These are phyloP conservation scores for Panagrolaimus sp. DNA, from an alignment of 1,140 invertebrate species.

Conservation along the genomic window DNA sequence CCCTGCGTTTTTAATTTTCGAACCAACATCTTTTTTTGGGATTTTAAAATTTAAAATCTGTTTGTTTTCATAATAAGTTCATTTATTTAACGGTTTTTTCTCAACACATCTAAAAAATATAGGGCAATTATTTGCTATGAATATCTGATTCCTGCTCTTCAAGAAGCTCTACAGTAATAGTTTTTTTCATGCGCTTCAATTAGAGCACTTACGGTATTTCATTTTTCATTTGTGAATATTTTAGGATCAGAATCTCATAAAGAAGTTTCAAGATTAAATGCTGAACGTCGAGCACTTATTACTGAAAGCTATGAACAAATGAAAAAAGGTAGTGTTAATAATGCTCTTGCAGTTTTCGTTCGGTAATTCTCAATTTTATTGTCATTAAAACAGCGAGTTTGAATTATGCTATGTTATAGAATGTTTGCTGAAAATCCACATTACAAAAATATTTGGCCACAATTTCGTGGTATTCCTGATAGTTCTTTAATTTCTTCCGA, in stretches of 20 bases:
- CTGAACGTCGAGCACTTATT: not conserved
- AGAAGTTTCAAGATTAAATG: not conserved
- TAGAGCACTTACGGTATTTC: no score
- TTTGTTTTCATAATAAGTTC: no score
- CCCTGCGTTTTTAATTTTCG: no score
- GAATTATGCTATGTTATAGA: no score
- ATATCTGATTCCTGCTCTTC: no score
- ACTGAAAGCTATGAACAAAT: constrained; percentile 2
- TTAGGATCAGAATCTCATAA: constrained; percentile 9
- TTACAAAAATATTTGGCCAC: constrained; percentile 50
- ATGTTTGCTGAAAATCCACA: constrained; percentile 44
- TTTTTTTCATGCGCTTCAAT: no score
- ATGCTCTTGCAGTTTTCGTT: constrained; percentile 18
- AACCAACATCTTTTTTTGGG: no score
- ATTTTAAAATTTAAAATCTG: no score
- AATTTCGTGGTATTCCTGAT: constrained; percentile 41
- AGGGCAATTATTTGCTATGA: no score
- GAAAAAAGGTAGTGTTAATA: not conserved
- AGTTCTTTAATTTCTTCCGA: constrained; percentile 33
- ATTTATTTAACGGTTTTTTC: no score
- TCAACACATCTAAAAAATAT: no score
- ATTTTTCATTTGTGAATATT: not conserved
- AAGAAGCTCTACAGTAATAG: no score
- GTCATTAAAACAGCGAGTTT: not conserved
- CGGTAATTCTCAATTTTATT: constrained; percentile 16